A percentile compares a stretch with the other conserved stretches of the same genome.
These are phyloP conservation scores for Poeciliopsis turneri DNA, from an alignment of 2,797 vertebrate genomes.

Conservation along the genomic window DNA sequence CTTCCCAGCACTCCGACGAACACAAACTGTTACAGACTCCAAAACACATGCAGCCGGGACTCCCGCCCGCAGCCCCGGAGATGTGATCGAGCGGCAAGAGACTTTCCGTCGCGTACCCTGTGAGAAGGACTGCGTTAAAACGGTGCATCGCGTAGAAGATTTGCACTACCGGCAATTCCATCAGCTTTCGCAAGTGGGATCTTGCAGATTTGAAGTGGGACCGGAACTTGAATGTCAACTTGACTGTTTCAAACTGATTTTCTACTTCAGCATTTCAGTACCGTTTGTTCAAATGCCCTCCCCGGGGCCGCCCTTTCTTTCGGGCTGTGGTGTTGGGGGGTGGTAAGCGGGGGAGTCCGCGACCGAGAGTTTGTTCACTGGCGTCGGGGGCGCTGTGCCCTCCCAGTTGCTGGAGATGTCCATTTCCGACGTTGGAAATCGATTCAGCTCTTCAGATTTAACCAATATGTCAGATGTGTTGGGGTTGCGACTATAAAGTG, in stretches of 20 bases:
- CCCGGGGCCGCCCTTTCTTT: conserved; percentile 17
- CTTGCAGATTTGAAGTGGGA: conserved; percentile 77
- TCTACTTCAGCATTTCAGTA: conserved; percentile 64
- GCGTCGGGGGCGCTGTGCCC: conserved; percentile 64
- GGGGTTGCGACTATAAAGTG: conserved; percentile 52
- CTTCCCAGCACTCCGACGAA: conserved; percentile 70
- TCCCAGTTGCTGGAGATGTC: conserved; percentile 54
- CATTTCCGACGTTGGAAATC: conserved; percentile 32
- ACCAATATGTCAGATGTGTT: conserved; percentile 48
- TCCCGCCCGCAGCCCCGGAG: conserved; percentile 75
- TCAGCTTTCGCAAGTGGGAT: conserved; percentile 72
- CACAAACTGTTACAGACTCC: conserved; percentile 79
- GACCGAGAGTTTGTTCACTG: conserved; percentile 58
- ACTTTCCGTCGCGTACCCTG: conserved; percentile 72
- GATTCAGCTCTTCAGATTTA: conserved; percentile 40
- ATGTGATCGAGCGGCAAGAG: conserved; percentile 65
- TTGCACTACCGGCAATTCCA: conserved; percentile 79
- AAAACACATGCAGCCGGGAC: conserved; percentile 67
- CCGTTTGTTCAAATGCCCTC: conserved; percentile 59
- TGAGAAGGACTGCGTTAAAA: conserved; percentile 67
- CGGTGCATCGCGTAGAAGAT: conserved; percentile 70
- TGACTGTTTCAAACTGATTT: conserved; percentile 63
- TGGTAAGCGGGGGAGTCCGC: conserved; percentile 12
- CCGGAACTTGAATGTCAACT: conserved; percentile 81
- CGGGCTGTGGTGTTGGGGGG: too few relatives aligned